Conservation (phyloP, 2,797 vertebrate genomes). For the Poecilia wingei region DNA sequence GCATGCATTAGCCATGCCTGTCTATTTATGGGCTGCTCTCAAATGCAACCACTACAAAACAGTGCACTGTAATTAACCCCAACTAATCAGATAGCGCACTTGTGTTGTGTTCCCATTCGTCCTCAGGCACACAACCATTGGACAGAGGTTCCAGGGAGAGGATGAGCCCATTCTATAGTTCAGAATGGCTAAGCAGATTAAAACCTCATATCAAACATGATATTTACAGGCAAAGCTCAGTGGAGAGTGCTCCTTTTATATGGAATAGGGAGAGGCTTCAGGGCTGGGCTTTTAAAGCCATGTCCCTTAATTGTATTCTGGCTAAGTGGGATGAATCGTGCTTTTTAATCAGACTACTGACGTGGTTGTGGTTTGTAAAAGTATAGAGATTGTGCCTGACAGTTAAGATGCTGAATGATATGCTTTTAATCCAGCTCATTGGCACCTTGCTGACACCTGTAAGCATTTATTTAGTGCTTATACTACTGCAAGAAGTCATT, state of each 20-base stretch:
- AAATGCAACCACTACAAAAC: constrained; percentile 85
- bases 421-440: constrained; percentile 62
- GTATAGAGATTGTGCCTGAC: constrained; percentile 69
- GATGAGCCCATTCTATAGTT: constrained; percentile 85
- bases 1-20: constrained; percentile 82
- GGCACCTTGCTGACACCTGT: constrained; percentile 56
- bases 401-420: constrained; percentile 73
- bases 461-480: constrained; percentile 40
- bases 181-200: constrained; percentile 86
- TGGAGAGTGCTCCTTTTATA: constrained; percentile 83
- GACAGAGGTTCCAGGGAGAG: constrained; percentile 79
- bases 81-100: constrained; percentile 85
- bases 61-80: constrained; percentile 87
- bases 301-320: constrained; percentile 83
- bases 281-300: constrained; percentile 80
- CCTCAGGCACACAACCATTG: constrained; percentile 82
- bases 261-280: constrained; percentile 70
- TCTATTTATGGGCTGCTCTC: constrained; percentile 85
- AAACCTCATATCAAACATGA: constrained; percentile 86
- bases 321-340: constrained; percentile 82
- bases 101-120: constrained; percentile 81
- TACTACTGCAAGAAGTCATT: constrained; percentile 23
- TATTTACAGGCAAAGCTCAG: constrained; percentile 82
- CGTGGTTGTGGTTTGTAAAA: constrained; percentile 69
- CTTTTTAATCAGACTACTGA: constrained; percentile 81